Evolutionary conservation across 2,113 vertebrate genomes (phyloP), one percentile per base, ranked within the genome.

Genomic region (Varanus komodoensis): DNA sequence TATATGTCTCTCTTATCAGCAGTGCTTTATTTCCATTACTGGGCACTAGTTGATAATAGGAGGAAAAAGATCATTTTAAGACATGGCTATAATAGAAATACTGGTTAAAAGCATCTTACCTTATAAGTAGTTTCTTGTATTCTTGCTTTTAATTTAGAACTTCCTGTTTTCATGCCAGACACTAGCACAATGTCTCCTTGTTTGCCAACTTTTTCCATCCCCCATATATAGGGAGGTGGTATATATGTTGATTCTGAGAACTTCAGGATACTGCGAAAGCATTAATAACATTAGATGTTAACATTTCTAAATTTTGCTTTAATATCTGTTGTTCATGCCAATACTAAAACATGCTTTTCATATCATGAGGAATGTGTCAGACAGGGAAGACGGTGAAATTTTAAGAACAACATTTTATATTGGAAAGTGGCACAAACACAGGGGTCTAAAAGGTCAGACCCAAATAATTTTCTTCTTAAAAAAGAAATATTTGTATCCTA

Each of bases 181-280:
- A 98, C 97, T 73, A 98, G 86, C 92, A 98, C 89, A 19, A 96
- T 97, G 87, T 99, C 99, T 6, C 99, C 98, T 91, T 99, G 99
- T 95, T 98, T 99, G 80, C 98, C 98, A 44, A 97, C 97, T 91
- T 98, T 98, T 95, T 99, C 99, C 99, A 99, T 99, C 94, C 99
- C 98, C 0, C 97, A 97, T 96, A 99, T 99, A 94, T 99, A 98
- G 8, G 94, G 93, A 34, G 98, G 98, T 2, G 99, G 98, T 1
- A 95, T 99, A 84, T 99, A 99, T 0, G 98, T 98, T 2, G 99
- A 99, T 96, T 99, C 99, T 2, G 97, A 97, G 94, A 99, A 99
- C 29, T 98, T 98, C 54, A 99, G 97, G 82, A 99, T 98, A 89
- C 99, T 99, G 92, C 23, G 93, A 97, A 86, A 90, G 0, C 82